Conservation (phyloP, 2,113 vertebrate genomes). For the Malurus alboscapulatus region DNA sequence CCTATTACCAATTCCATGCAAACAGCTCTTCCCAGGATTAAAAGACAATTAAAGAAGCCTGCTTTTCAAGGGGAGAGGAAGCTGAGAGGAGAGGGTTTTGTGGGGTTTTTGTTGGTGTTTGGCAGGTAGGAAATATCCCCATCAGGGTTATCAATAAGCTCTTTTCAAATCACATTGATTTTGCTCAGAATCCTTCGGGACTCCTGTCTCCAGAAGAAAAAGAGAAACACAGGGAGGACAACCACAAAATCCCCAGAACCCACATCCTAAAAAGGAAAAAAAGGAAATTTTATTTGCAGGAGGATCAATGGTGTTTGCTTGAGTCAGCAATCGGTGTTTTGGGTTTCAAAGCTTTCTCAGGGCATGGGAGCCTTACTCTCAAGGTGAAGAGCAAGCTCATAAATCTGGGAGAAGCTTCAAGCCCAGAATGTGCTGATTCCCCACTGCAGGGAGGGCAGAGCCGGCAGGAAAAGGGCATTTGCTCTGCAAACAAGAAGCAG, state of each 20-base stretch:
- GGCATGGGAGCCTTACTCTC: conserved; percentile 10
- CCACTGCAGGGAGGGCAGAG: conserved; percentile 33
- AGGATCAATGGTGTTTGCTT: conserved; percentile 34
- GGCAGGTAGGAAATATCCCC: not conserved
- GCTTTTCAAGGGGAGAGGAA: conserved; percentile 55
- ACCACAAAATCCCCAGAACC: not conserved
- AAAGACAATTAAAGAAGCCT: conserved; percentile 71
- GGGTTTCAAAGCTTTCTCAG: conserved; percentile 42
- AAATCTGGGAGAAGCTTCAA: conserved; percentile 61
- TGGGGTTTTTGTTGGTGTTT: not conserved
- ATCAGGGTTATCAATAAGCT: not conserved
- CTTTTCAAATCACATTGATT: not conserved
- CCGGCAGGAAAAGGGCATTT: conserved; percentile 52
- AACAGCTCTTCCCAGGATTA: conserved; percentile 64
- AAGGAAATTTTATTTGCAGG: not conserved
- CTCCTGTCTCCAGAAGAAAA: not conserved
- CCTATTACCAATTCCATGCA: conserved; percentile 62
- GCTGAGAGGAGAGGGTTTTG: not conserved
- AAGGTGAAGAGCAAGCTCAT: conserved; percentile 60
- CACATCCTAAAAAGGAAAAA: not conserved
- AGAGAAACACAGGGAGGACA: not conserved
- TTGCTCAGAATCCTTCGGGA: not conserved
- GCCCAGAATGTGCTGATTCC: conserved; percentile 49
- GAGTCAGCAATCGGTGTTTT: conserved; percentile 42
- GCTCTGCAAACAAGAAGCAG: conserved; percentile 43